phyloP scores from a whole-genome alignment of 2,113 vertebrate species.

The Choloepus hoffmanni region DNA sequence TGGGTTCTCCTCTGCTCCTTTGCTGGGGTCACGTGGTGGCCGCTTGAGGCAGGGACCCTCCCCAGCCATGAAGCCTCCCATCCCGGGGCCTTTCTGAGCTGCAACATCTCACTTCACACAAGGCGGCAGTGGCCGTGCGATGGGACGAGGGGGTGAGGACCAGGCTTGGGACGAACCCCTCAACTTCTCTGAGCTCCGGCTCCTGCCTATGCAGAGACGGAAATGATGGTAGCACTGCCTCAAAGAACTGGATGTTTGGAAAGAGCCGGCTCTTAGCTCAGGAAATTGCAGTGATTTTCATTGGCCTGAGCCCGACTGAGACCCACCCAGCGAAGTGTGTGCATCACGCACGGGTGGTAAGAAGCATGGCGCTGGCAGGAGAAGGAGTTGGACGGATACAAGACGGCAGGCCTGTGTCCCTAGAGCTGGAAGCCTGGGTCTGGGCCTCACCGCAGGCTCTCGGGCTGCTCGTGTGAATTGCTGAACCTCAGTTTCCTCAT shows the following conservation, averaged over 20 bases:
- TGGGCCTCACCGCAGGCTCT: background rate
- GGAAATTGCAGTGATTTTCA: background rate
- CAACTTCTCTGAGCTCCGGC: background rate
- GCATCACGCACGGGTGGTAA: background rate
- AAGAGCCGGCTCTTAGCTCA: background rate
- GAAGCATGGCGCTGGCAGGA: background rate
- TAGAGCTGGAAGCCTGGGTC: background rate
- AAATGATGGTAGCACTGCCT: fast-evolving
- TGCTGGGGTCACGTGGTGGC: fast-evolving
- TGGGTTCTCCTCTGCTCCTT: background rate
- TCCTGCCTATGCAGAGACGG: background rate
- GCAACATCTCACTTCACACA: no score
- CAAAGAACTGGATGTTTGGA: no score
- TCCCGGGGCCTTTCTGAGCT: background rate
- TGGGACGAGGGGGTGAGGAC: background rate
- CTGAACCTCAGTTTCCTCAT: background rate
- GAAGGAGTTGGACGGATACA: no score
- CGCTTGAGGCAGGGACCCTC: background rate
- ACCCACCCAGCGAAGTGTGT: no score
- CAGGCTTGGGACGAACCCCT: no score
- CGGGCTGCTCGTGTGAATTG: background rate
- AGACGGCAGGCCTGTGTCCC: background rate
- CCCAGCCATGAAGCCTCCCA: no score
- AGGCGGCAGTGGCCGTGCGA: no score
- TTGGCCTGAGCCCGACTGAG: no score